Base-by-base conservation (phyloP, 2,888 invertebrate genomes). In the Scelioninae gen. 2 region DNA sequence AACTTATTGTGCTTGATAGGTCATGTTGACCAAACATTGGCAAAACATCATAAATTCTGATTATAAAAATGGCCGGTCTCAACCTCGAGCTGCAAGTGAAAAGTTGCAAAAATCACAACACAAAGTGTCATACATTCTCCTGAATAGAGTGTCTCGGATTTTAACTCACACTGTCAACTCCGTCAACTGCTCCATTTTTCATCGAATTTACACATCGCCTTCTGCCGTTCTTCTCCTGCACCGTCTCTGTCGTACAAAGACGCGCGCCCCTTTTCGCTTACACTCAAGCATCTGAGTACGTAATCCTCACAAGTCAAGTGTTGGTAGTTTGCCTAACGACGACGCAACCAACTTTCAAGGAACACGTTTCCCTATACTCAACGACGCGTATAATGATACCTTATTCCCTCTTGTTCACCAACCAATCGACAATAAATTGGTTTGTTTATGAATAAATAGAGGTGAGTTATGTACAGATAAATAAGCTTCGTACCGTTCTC, bases 311-410 rank as follows among this genome's bases (percentile, higher is more conserved):
- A 75, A 78, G 81, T 81, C 77, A 76, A 83, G 79, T 74, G 76
- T 76, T 76, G 74, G 79, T 81, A 82, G 81, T 82, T 83, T 83
- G 81, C 80, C 78, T 81, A 81, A 83, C 83, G 81, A 82, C 79
- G 80, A 68, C 73, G 46, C 60, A 39, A 39, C 55, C 55, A 61
- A 65, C 55, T 48, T 45, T 13, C 15, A 57, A 37, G 53, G 58
- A 31, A 37, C 25, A 53, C 37, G 39, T 19, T 45, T 16, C 22
- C 33, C 63, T 18, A 48, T 39, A 1, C 43, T 33, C 33, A 31
- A 18, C 25, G 53, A 11, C 35, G n/a, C n/a, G n/a, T n/a, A n/a
- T n/a, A n/a, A n/a, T n/a, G n/a, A n/a, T n/a, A 13, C 28, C 39
- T 6, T 25, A 25, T 25, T 3, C 25, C 25, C 25, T 25, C 39